Conservation (phyloP, 2,888 invertebrate species). For the Metellina segmentata region DNA sequence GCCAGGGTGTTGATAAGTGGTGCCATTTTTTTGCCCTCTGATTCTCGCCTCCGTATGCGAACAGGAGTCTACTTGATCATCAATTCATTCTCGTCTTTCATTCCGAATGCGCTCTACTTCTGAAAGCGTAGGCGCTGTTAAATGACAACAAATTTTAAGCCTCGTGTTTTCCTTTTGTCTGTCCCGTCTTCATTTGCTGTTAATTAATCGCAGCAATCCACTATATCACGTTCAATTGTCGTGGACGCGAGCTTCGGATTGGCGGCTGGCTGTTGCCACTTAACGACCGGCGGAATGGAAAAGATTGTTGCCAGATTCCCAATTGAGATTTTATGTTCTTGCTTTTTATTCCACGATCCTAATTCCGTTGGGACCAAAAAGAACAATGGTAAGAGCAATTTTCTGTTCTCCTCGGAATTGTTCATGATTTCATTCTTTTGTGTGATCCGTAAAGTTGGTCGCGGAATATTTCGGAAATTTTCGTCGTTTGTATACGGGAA, state of each 20-base stretch:
- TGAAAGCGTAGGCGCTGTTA: slow-evolving; percentile 41
- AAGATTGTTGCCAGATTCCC: slow-evolving; percentile 65
- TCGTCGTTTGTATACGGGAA: slow-evolving; percentile 22
- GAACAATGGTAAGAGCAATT: slow-evolving; percentile 28
- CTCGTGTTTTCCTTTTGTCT: neutral
- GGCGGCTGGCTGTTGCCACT: slow-evolving; percentile 54
- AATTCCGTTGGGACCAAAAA: slow-evolving; percentile 1
- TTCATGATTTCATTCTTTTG: slow-evolving; percentile 22
- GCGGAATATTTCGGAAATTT: slow-evolving; percentile 7
- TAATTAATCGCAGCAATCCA: slow-evolving; percentile 67
- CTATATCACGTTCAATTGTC: slow-evolving; percentile 63
- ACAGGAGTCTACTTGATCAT: slow-evolving; percentile 22
- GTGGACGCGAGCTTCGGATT: slow-evolving; percentile 15
- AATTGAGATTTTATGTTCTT: slow-evolving; percentile 26
- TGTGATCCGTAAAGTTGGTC: slow-evolving; percentile 31
- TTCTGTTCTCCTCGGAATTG: slow-evolving; percentile 8
- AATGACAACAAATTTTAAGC: slow-evolving; percentile 10
- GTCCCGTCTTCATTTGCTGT: slow-evolving; percentile 1
- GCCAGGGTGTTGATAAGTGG: slow-evolving; percentile 7
- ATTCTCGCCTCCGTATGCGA: neutral
- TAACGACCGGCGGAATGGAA: slow-evolving; percentile 32
- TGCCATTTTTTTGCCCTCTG: neutral
- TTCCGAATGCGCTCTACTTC: slow-evolving; percentile 21
- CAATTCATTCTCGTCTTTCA: neutral
- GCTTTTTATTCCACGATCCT: neutral